Evolutionary conservation across 2,888 invertebrate genomes (phyloP), one percentile per base, ranked within the genome.

Genomic region (Drosophila putrida): DNA sequence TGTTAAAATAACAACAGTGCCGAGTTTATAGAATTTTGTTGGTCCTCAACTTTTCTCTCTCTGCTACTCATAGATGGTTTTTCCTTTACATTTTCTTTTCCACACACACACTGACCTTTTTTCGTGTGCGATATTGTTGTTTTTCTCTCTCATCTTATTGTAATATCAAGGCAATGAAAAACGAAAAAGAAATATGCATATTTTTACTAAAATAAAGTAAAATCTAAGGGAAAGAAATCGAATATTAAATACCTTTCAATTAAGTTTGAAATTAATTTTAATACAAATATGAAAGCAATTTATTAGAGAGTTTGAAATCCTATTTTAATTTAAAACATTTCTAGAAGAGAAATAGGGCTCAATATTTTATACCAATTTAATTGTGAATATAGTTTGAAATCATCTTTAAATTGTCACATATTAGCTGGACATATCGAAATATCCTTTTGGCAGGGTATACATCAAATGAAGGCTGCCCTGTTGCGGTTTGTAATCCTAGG

Each of bases 1-100:
- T 77, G 59, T 28, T 51, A 59, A 49, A 60, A 67, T 57, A 77
- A 72, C 72, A 75, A 67, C 31, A 46, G n/a, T 36, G 43, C 11
- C 9, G 5, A 49, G 36, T 36, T 57, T 39, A 50, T 75, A 33
- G 15, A 38, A 6, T 35, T 31, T 44, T 39, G 15, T 43, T 43
- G 28, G 28, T 36, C 54, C 36, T 20, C 9, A 47, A 43, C 41
- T 57, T 49, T 63, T 20, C 11, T 6, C 25, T 6, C 25, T 10
- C 31, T 31, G 6, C 25, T 11, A 31, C 10, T 10, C 9, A 11
- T 35, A 5, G 9, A n/a, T 39, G 27, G 2, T 9, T 38, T 58
- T 58, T 49, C 13, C 25, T 28, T 11, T 10, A 10, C 13, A 6
- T 33, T 11, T 33, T 49, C 13, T 27, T 25, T 27, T 13, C 11